Percentiles rank a stretch among this genome's conserved stretches.
phyloP scores from a whole-genome alignment of 2,888 invertebrate genomes.

The Drosophila prostipennis region DNA sequence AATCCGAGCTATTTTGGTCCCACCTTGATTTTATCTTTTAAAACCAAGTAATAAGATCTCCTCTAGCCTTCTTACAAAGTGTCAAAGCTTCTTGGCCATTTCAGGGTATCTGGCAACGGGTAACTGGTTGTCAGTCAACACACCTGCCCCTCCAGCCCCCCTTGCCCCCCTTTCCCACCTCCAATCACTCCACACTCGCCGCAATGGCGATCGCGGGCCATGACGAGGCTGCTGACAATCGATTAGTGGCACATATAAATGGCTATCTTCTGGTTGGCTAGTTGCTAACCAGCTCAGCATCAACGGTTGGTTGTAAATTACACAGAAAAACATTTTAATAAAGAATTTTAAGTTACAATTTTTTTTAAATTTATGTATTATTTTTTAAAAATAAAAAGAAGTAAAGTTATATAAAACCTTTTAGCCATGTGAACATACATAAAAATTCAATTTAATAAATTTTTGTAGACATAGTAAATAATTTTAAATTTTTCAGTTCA shows the following conservation, averaged over 20 bases:
- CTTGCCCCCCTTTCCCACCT: background rate
- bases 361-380: no score
- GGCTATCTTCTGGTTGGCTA: slow-evolving; percentile 73
- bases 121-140: slow-evolving; percentile 45
- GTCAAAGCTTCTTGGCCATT: slow-evolving; percentile 10
- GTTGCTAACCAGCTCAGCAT: slow-evolving; percentile 26
- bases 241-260: slow-evolving; percentile 76
- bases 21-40: background rate
- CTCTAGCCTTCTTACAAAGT: background rate
- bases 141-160: background rate
- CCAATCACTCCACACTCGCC: slow-evolving; percentile 15
- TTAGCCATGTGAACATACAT: no score
- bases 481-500: no score
- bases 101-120: slow-evolving; percentile 31
- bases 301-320: slow-evolving; percentile 4
- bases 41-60: slow-evolving; percentile 10
- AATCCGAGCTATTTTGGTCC: slow-evolving; percentile 4
- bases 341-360: no score
- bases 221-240: slow-evolving; percentile 74
- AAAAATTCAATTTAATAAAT: no score
- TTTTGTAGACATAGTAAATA: no score
- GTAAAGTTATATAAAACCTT: no score
- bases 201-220: slow-evolving; percentile 42
- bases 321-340: background rate
- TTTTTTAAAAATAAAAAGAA: no score